Base-by-base conservation (phyloP, 2,888 invertebrate genomes). In the Tenthredo amoena region DNA sequence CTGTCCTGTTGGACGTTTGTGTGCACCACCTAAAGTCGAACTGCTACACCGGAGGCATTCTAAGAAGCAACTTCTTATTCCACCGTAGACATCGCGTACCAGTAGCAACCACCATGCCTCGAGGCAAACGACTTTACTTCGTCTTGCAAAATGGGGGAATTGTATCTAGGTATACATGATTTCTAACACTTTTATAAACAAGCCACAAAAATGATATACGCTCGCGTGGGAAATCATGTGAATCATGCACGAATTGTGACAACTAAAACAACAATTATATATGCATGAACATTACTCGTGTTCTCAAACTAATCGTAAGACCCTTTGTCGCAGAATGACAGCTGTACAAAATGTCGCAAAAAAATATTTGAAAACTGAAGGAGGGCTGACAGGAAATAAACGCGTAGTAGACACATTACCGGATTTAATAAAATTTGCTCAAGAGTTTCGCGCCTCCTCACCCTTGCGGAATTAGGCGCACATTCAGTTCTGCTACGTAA, bases 21-120 rank as follows among this genome's bases (percentile, higher is more conserved):
- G 81, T 86, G 77, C 84, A 79, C 87, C 87, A 87, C 86, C 88
- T 88, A 89, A 89, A 86, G 88, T 86, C 88, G 87, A 88, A 87
- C 76, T 50, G 55, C 82, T 83, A 83, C 68, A 83, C 65, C 68
- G 68, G 47, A 83, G 82, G 43, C 43, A 83, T 83, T 83, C 82
- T 68, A 83, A 83, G 68, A 68, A 83, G 68, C 68, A 83, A 68
- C 82, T 83, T 83, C 82, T 83, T 83, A 83, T 83, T 83, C 43
- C 82, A 83, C 62, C 21, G 79, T 62, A 79, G 79, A 79, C 58
- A 58, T 79, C 55, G 79, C 62, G n/a, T 79, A 79, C 79, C 50
- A 31, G 77, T 50, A 47, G 58, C 50, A 31, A 55, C 50, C 26
- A 40, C 58, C 15, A 55, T 47, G 81, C 81, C 62, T 81, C 81